Conservation (phyloP, 2,797 vertebrate species). For the Esox lucius region DNA sequence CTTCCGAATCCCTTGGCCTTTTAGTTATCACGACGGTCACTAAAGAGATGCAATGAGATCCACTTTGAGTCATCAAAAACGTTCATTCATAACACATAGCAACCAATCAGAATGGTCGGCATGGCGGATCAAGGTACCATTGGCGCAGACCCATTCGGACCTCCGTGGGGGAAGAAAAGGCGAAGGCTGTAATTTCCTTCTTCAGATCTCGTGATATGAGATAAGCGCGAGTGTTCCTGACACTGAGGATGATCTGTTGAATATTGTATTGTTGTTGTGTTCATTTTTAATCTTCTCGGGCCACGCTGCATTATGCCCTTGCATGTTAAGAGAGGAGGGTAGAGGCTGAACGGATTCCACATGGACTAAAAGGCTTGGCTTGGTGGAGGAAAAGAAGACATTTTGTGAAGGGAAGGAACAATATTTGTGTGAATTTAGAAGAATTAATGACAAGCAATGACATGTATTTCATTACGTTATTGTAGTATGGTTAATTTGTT, state of each 20-base stretch:
- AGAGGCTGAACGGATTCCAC: background rate
- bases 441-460: background rate
- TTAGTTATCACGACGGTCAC: background rate
- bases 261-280: conserved; percentile 67
- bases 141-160: too few species aligned
- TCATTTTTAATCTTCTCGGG: conserved; percentile 61
- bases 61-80: background rate
- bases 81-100: background rate
- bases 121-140: too few species aligned
- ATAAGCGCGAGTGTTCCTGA: conserved; percentile 42
- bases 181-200: conserved; percentile 46
- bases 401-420: background rate
- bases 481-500: background rate
- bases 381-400: background rate
- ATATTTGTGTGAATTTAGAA: background rate
- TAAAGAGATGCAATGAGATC: background rate
- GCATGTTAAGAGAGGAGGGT: conserved; percentile 16
- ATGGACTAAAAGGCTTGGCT: background rate
- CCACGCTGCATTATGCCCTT: conserved; percentile 25
- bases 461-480: background rate
- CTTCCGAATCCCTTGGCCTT: too few species aligned
- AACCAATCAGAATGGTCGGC: too few species aligned
- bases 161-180: conserved; percentile 9
- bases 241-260: conserved; percentile 50
- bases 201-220: conserved; percentile 49